phyloP scores from a whole-genome alignment of 2,797 vertebrate genomes.

The Discoglossus pictus region DNA sequence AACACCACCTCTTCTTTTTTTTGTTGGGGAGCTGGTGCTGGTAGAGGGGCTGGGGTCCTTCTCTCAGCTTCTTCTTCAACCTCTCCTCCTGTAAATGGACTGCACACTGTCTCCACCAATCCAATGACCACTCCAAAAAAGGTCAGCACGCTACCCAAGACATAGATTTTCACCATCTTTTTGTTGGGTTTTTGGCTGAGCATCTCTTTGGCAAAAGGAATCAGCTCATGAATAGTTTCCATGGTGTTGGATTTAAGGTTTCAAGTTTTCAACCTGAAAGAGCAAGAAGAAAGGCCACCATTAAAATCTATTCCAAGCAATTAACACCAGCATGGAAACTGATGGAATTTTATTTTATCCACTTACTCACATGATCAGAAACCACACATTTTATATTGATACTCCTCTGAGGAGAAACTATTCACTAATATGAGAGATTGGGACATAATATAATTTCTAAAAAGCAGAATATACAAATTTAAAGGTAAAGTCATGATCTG shows the following conservation, averaged over 20 bases:
- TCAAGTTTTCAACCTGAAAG: conserved; percentile 24
- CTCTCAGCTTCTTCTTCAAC: conserved; percentile 59
- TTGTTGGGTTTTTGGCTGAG: conserved; percentile 73
- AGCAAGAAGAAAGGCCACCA: neutral
- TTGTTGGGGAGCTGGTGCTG: conserved; percentile 24
- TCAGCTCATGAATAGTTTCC: conserved; percentile 79
- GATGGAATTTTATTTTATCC: too few species aligned
- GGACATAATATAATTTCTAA: too few species aligned
- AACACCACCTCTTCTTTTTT: conserved; percentile 29
- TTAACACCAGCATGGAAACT: too few species aligned
- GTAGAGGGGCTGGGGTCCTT: conserved; percentile 35
- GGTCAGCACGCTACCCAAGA: conserved; percentile 84
- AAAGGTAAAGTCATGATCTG: too few species aligned
- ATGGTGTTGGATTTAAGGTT: conserved; percentile 58
- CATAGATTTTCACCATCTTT: conserved; percentile 83
- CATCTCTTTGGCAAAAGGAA: conserved; percentile 85
- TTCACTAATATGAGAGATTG: too few species aligned
- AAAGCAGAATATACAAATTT: too few species aligned
- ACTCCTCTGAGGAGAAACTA: too few species aligned
- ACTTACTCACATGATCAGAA: too few species aligned
- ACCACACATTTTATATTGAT: too few species aligned
- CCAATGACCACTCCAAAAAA: conserved; percentile 78
- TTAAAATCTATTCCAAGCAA: too few species aligned
- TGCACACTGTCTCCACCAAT: conserved; percentile 78
- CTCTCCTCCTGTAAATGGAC: conserved; percentile 70